Conservation (phyloP, 2,113 vertebrate genomes). For the Ceuthmochares aereus region DNA sequence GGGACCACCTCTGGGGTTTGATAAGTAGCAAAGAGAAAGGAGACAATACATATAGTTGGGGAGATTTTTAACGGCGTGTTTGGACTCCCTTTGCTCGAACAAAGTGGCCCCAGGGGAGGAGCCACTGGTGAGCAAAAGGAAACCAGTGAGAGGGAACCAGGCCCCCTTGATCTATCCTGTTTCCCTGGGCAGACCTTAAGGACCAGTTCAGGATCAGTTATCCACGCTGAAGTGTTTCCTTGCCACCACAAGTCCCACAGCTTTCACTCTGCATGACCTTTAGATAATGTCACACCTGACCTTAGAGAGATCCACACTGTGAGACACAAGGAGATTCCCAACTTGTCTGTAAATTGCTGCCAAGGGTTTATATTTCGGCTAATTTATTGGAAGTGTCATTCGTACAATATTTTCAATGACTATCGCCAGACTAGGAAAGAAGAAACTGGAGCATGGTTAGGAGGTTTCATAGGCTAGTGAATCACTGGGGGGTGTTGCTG, state of each 20-base stretch:
- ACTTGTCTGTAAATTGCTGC: neutral
- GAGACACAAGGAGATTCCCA: neutral
- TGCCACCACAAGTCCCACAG: fast-evolving
- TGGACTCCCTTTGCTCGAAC: neutral
- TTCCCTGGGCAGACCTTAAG: neutral
- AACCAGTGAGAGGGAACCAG: neutral
- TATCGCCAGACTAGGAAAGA: neutral
- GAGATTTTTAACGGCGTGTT: neutral
- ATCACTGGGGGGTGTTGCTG: neutral
- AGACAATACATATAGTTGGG: fast-evolving
- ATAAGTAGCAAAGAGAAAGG: neutral
- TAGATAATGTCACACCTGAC: fast-evolving
- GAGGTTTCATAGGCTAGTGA: neutral
- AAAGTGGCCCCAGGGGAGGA: neutral
- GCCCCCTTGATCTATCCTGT: neutral
- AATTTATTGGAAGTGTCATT: neutral
- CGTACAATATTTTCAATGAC: neutral
- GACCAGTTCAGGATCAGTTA: neutral
- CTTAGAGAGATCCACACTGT: neutral
- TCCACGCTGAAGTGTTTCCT: neutral
- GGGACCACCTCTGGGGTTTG: neutral
- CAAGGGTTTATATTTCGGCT: neutral
- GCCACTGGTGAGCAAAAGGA: neutral
- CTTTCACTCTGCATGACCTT: neutral
- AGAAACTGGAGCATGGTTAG: neutral